A percentile compares a stretch with the other conserved stretches of the same genome.
Evolutionary conservation across 2,888 invertebrate genomes (phyloP).

Genomic region (Sinopyrophorus schimmeli): DNA sequence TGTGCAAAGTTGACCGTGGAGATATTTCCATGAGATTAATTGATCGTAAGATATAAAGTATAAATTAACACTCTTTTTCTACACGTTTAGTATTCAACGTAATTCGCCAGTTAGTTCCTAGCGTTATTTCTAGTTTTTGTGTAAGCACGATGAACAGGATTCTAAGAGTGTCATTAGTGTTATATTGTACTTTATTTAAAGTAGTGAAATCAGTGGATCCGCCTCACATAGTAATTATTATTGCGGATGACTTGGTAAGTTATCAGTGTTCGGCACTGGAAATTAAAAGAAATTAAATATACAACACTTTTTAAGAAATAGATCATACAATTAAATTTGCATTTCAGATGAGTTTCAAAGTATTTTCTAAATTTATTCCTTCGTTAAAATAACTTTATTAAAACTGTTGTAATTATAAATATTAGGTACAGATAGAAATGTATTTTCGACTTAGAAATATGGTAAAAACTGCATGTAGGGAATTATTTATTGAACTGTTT

Average conservation of each 20-base stretch:
- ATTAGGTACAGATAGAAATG: too few relatives aligned
- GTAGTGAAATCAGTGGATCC: slow-evolving; percentile 34
- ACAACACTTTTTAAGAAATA: too few relatives aligned
- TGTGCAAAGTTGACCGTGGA: slow-evolving; percentile 32
- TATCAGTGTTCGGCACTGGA: too few relatives aligned
- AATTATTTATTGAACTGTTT: too few relatives aligned
- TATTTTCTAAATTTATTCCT: too few relatives aligned
- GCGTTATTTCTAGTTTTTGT: slow-evolving; percentile 3
- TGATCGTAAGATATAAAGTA: slow-evolving; percentile 30
- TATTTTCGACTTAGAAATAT: too few relatives aligned
- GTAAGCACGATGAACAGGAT: not conserved
- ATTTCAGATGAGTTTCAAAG: too few relatives aligned
- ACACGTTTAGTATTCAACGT: slow-evolving; percentile 21
- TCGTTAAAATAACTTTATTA: too few relatives aligned
- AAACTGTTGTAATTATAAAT: too few relatives aligned
- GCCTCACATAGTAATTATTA: slow-evolving; percentile 71
- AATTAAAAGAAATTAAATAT: too few relatives aligned
- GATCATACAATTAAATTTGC: too few relatives aligned
- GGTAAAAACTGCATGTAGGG: too few relatives aligned
- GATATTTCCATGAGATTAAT: slow-evolving; percentile 25
- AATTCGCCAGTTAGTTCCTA: slow-evolving; percentile 6
- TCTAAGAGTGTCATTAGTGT: slow-evolving; percentile 14
- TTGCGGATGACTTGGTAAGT: slow-evolving; percentile 77
- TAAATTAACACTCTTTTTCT: slow-evolving; percentile 27
- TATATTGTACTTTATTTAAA: slow-evolving; percentile 17